Conservation (phyloP, 2,113 vertebrate genomes). For the Perca schrenkii region DNA sequence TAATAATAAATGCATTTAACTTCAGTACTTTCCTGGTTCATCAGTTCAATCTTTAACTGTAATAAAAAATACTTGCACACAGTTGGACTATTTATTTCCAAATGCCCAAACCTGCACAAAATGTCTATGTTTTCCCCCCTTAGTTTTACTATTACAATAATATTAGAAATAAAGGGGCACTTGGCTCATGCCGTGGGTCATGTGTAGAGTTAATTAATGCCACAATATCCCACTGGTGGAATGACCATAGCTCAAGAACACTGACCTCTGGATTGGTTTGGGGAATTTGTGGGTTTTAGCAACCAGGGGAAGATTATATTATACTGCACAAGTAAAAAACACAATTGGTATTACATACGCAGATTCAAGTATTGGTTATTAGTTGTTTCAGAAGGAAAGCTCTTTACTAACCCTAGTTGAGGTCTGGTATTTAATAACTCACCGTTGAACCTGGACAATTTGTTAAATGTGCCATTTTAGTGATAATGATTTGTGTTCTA, state of each 20-base stretch:
- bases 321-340: no score
- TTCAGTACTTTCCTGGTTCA: not conserved
- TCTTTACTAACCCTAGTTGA: not conserved
- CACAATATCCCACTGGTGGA: no score
- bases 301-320: no score
- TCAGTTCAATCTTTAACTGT: not conserved
- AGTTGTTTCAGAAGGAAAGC: no score
- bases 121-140: not conserved
- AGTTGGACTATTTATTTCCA: not conserved
- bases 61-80: not conserved
- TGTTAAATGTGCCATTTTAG: not conserved
- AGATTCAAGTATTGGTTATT: no score
- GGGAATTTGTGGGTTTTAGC: no score
- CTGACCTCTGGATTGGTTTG: not conserved
- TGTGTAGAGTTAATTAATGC: not conserved
- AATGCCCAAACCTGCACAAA: not conserved
- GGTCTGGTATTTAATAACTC: not conserved
- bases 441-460: not conserved
- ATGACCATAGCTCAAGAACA: not conserved
- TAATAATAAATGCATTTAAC: not conserved
- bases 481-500: not conserved
- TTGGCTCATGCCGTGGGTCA: not conserved
- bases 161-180: no score
- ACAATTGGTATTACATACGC: no score
- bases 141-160: no score